Percentiles rank a stretch among this genome's conserved stretches.
Conservation (phyloP, 2,113 vertebrate species). For the Campylorhamphus procurvoides region DNA sequence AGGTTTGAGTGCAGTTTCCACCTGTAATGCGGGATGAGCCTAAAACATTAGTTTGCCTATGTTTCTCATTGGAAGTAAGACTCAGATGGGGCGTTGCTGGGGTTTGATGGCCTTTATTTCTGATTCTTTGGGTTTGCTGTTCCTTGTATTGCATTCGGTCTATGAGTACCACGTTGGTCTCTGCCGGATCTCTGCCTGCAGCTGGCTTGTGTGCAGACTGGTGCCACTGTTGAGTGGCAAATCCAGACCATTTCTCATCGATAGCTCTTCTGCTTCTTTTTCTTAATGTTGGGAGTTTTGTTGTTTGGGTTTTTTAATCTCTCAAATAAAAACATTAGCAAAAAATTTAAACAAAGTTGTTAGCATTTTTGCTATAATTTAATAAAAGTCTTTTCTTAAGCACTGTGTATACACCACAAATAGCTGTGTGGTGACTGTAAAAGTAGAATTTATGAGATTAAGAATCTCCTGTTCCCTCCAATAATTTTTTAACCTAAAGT, state of each 20-base stretch:
- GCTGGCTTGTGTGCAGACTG: conserved; percentile 51
- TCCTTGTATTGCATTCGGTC: conserved; percentile 26
- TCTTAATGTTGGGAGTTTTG: conserved; percentile 66
- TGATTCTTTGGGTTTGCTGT: conserved; percentile 37
- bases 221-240: conserved; percentile 28
- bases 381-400: not conserved
- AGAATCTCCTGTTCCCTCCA: not conserved
- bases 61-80: conserved; percentile 12
- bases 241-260: conserved; percentile 20
- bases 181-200: conserved; percentile 53
- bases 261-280: conserved; percentile 61
- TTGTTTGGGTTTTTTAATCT: conserved; percentile 71
- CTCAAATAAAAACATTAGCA: conserved; percentile 65
- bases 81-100: not conserved
- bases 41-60: not conserved
- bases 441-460: not conserved
- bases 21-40: not conserved
- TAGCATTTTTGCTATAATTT: conserved; percentile 53
- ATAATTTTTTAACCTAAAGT: not conserved
- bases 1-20: not conserved
- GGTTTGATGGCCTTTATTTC: conserved; percentile 48
- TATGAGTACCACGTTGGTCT: conserved; percentile 18
- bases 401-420: not conserved
- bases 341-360: conserved; percentile 57
- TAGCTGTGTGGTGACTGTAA: not conserved